These are phyloP conservation scores for Tonatia bakeri DNA, from an alignment of 2,113 vertebrate genomes.

Conservation along the genomic window DNA sequence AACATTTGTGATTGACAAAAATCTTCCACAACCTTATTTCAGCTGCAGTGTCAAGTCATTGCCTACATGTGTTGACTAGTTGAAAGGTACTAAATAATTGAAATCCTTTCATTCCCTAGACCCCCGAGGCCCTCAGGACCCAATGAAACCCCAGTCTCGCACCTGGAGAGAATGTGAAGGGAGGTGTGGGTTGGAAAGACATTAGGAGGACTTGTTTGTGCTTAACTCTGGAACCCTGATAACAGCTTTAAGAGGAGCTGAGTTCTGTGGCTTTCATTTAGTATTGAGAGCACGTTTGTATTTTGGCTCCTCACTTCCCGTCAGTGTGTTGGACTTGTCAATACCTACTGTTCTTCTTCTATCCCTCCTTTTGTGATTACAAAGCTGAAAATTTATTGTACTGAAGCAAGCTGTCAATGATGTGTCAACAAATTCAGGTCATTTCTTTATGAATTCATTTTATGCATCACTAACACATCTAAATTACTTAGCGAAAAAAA, in stretches of 20 bases:
- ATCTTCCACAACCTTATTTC: neutral
- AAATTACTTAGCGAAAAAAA: slow-evolving; percentile 1
- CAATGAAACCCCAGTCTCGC: neutral
- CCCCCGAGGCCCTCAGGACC: neutral
- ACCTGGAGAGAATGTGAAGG: neutral
- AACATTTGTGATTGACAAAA: neutral
- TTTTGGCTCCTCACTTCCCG: neutral
- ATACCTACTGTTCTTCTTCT: neutral
- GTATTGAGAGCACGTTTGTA: neutral
- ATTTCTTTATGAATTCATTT: slow-evolving; percentile 27
- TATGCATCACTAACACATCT: neutral
- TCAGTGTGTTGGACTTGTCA: neutral
- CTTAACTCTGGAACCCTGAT: neutral
- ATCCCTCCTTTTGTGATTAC: neutral
- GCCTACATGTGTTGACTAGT: neutral
- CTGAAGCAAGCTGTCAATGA: neutral
- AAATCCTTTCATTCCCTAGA: neutral
- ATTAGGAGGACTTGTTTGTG: neutral
- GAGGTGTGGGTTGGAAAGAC: neutral
- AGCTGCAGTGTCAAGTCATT: slow-evolving; percentile 32
- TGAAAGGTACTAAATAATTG: neutral
- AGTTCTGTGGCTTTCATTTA: neutral
- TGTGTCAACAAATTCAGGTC: neutral
- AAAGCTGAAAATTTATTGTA: neutral
- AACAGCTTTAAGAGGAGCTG: neutral